Percentiles rank a stretch among this genome's conserved stretches.
Conservation (phyloP, 2,888 invertebrate genomes). For the Tiliacea citrago region DNA sequence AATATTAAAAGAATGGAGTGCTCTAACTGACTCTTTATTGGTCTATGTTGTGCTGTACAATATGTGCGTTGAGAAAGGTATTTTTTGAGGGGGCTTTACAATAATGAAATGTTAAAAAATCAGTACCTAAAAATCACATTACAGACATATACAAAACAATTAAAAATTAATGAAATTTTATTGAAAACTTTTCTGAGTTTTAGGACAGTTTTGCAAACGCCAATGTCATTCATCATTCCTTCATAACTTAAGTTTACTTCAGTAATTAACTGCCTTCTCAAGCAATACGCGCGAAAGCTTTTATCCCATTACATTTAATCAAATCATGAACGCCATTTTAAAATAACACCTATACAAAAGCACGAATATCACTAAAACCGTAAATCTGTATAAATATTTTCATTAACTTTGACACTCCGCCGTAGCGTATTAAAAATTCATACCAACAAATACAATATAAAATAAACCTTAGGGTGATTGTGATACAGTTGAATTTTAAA, state of each 20-base stretch:
- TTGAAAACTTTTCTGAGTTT: background rate
- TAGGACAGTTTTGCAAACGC: background rate
- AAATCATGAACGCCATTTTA: conserved; percentile 10
- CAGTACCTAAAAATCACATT: background rate
- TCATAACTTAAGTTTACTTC: background rate
- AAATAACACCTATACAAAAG: conserved; percentile 5
- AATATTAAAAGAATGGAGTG: conserved; percentile 67
- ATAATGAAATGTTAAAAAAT: background rate
- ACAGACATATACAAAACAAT: too few species aligned
- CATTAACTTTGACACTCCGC: conserved; percentile 55
- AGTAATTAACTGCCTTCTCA: background rate
- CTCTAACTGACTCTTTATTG: conserved; percentile 35
- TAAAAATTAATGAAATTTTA: too few species aligned
- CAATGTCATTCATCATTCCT: background rate
- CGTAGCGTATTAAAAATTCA: conserved; percentile 50
- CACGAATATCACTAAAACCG: conserved; percentile 28
- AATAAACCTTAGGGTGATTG: background rate
- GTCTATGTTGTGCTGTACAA: background rate
- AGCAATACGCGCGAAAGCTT: background rate
- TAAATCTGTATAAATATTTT: conserved; percentile 57
- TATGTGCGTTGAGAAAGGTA: conserved; percentile 17
- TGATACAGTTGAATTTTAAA: conserved; percentile 18
- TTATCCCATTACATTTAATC: conserved; percentile 11
- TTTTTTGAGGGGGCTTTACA: background rate
- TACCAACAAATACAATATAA: background rate